Conservation (phyloP, 1,140 invertebrate species). For the Ptiloglossa arizonensis region DNA sequence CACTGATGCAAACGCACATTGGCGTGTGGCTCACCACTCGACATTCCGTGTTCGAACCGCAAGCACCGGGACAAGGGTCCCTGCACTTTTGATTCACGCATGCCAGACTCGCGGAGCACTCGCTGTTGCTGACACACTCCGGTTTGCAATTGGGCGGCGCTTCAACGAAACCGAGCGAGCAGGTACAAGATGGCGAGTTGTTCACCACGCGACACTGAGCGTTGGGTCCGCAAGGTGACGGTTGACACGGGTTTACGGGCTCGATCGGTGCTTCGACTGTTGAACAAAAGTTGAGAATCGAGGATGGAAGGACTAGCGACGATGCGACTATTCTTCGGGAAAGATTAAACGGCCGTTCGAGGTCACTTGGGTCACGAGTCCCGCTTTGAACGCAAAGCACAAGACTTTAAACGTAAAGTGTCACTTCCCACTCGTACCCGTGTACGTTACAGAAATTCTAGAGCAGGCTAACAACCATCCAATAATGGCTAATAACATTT, state of each 20-base stretch:
- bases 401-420: too few relatives aligned
- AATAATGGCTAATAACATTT: too few relatives aligned
- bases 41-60: slow-evolving; percentile 87
- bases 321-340: not conserved
- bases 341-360: too few relatives aligned
- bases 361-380: too few relatives aligned
- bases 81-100: slow-evolving; percentile 88
- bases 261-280: slow-evolving; percentile 69
- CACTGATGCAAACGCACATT: slow-evolving; percentile 85
- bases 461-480: too few relatives aligned
- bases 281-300: slow-evolving; percentile 22
- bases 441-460: too few relatives aligned
- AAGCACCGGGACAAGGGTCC: slow-evolving; percentile 86
- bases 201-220: slow-evolving; percentile 85
- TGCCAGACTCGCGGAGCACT: slow-evolving; percentile 85
- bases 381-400: too few relatives aligned
- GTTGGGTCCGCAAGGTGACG: slow-evolving; percentile 88
- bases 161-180: slow-evolving; percentile 84
- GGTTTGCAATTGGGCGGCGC: slow-evolving; percentile 85
- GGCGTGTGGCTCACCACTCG: slow-evolving; percentile 87
- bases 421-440: too few relatives aligned
- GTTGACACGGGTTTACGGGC: slow-evolving; percentile 84
- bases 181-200: slow-evolving; percentile 85
- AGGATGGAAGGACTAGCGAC: not conserved
- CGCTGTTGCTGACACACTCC: slow-evolving; percentile 86